A percentile compares a stretch with the other conserved stretches of the same genome.
These are phyloP conservation scores for Drosophila siamana DNA, from an alignment of 2,888 invertebrate species.

Conservation along the genomic window DNA sequence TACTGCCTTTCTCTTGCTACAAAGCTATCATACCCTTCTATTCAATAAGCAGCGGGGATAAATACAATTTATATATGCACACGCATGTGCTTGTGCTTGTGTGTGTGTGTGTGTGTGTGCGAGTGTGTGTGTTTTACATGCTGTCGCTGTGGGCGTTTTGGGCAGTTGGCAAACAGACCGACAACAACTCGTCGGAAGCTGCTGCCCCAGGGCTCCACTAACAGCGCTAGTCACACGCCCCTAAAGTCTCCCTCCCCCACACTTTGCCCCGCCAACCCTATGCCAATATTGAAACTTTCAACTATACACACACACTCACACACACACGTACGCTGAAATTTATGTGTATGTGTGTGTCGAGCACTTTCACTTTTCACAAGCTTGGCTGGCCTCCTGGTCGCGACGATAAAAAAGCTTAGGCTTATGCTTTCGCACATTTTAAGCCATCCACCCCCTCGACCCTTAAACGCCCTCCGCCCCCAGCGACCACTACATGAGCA, in stretches of 20 bases:
- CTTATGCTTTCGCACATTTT: slow-evolving; percentile 78
- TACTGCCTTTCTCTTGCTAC: too few relatives aligned
- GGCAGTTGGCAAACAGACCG: slow-evolving; percentile 66
- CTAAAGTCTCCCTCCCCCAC: slow-evolving; percentile 6
- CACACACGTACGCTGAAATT: slow-evolving; percentile 10
- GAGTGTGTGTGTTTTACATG: slow-evolving; percentile 35
- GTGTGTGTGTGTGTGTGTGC: slow-evolving; percentile 27
- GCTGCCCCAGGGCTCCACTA: slow-evolving; percentile 39
- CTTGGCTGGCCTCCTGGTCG: slow-evolving; percentile 69
- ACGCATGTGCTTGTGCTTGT: slow-evolving; percentile 25
- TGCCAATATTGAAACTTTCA: slow-evolving; percentile 79
- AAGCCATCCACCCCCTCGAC: slow-evolving; percentile 43
- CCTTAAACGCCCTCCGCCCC: background rate
- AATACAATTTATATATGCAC: slow-evolving; percentile 51
- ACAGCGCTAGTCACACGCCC: slow-evolving; percentile 45
- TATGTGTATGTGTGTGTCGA: slow-evolving; percentile 40
- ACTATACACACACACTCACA: slow-evolving; percentile 57
- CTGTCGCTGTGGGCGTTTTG: slow-evolving; percentile 66
- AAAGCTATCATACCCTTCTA: background rate
- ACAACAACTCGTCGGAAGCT: slow-evolving; percentile 19
- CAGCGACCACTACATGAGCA: slow-evolving; percentile 42
- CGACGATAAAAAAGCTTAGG: slow-evolving; percentile 79
- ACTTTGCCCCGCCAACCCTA: slow-evolving; percentile 32
- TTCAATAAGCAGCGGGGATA: background rate
- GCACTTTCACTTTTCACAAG: slow-evolving; percentile 64